A percentile compares a stretch with the other conserved stretches of the same genome.
phyloP scores from a whole-genome alignment of 2,797 vertebrate species.

The Sebastes taczanowskii region DNA sequence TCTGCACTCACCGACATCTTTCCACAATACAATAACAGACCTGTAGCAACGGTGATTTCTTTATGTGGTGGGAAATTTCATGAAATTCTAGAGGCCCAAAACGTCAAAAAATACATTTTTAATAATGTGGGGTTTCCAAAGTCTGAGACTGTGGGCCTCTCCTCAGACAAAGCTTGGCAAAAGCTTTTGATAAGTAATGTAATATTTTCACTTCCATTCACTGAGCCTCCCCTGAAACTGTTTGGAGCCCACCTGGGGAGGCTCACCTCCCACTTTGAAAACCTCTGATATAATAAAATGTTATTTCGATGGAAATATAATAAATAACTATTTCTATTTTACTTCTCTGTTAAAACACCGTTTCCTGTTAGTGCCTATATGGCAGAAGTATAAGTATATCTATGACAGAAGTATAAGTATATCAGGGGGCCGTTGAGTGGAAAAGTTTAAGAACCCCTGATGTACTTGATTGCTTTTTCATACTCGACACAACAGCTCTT shows the following conservation, averaged over 20 bases:
- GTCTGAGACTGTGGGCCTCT: too few relatives aligned
- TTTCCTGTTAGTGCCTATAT: neutral
- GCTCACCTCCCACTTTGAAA: too few relatives aligned
- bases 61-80: too few relatives aligned
- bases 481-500: constrained; percentile 16
- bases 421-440: neutral
- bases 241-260: too few relatives aligned
- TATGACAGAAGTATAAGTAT: neutral
- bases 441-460: constrained; percentile 4
- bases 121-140: too few relatives aligned
- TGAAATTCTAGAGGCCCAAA: too few relatives aligned
- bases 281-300: neutral
- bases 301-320: neutral
- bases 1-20: neutral
- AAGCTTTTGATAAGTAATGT: too few relatives aligned
- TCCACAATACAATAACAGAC: neutral
- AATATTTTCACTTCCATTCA: too few relatives aligned
- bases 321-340: neutral
- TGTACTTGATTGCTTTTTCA: constrained; percentile 21
- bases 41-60: neutral
- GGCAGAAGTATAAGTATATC: neutral
- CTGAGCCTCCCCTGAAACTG: too few relatives aligned
- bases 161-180: too few relatives aligned
- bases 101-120: too few relatives aligned
- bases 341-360: neutral